These are phyloP conservation scores for Epinotia brunnichana DNA, from an alignment of 2,888 invertebrate species.

Conservation along the genomic window DNA sequence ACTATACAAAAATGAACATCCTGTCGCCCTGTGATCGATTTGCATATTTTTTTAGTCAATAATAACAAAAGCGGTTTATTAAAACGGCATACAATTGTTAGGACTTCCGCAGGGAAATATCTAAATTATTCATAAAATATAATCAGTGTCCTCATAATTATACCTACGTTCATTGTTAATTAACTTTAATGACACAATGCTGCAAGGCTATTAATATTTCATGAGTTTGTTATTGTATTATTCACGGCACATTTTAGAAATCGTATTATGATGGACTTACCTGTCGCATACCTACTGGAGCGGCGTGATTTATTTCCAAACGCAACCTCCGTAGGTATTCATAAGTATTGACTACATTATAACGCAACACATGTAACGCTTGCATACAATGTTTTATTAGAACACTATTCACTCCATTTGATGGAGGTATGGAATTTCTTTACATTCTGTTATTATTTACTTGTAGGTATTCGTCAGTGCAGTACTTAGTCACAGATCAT, in stretches of 20 bases:
- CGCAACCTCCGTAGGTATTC: conserved; percentile 24
- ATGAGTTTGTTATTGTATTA: conserved; percentile 44
- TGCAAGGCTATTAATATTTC: conserved; percentile 41
- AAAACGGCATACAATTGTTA: conserved; percentile 73
- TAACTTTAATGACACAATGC: conserved; percentile 49
- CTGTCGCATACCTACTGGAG: conserved; percentile 32
- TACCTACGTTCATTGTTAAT: conserved; percentile 64
- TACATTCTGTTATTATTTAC: no score
- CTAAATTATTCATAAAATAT: conserved; percentile 79
- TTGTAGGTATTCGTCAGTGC: no score
- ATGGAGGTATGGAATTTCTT: not conserved
- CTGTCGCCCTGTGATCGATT: conserved; percentile 77
- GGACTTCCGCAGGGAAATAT: conserved; percentile 70
- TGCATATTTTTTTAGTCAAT: conserved; percentile 81
- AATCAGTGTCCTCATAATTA: conserved; percentile 74
- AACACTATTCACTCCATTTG: conserved; percentile 3
- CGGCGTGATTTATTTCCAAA: conserved; percentile 45
- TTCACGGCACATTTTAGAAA: conserved; percentile 44
- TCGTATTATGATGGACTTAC: conserved; percentile 41
- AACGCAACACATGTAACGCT: conserved; percentile 21
- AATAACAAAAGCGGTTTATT: conserved; percentile 74
- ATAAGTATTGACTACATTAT: conserved; percentile 33
- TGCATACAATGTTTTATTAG: conserved; percentile 14
- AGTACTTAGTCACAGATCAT: no score
- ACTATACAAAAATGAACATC: conserved; percentile 80